phyloP scores from a whole-genome alignment of 2,797 vertebrate genomes.

The Hylomyscus alleni region DNA sequence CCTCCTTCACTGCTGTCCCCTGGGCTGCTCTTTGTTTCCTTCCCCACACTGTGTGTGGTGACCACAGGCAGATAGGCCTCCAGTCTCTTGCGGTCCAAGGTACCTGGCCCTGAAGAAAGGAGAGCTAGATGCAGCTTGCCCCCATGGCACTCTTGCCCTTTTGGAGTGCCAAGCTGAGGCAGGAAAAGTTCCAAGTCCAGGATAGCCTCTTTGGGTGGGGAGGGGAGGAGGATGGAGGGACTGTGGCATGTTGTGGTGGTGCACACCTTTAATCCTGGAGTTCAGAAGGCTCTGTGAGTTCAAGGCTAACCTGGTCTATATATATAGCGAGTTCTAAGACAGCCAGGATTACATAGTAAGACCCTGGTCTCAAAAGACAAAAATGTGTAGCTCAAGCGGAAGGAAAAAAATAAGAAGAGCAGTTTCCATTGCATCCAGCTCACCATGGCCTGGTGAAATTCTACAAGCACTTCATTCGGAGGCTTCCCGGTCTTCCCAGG shows the following conservation, averaged over 20 bases:
- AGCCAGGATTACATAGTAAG: neutral
- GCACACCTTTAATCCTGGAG: neutral
- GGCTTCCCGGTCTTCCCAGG: constrained; percentile 51
- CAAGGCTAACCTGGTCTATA: neutral
- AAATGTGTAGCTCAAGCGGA: neutral
- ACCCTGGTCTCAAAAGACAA: neutral
- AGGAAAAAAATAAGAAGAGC: constrained; percentile 52
- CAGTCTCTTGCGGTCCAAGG: neutral
- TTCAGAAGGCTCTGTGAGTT: neutral
- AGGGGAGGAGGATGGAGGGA: neutral
- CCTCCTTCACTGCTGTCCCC: neutral
- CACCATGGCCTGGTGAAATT: constrained; percentile 66
- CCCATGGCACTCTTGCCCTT: neutral
- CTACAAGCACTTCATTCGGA: constrained; percentile 67
- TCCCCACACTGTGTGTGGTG: neutral
- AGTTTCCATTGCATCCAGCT: constrained; percentile 47
- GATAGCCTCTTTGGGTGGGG: neutral
- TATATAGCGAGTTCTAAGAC: neutral
- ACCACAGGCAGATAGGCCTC: neutral
- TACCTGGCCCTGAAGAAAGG: neutral
- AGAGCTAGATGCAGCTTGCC: neutral
- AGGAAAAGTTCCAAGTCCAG: neutral
- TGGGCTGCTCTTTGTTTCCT: neutral
- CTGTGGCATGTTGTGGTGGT: neutral
- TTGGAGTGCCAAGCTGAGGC: neutral